phyloP scores from a whole-genome alignment of 2,797 vertebrate species.

The Alfaro cultratus region DNA sequence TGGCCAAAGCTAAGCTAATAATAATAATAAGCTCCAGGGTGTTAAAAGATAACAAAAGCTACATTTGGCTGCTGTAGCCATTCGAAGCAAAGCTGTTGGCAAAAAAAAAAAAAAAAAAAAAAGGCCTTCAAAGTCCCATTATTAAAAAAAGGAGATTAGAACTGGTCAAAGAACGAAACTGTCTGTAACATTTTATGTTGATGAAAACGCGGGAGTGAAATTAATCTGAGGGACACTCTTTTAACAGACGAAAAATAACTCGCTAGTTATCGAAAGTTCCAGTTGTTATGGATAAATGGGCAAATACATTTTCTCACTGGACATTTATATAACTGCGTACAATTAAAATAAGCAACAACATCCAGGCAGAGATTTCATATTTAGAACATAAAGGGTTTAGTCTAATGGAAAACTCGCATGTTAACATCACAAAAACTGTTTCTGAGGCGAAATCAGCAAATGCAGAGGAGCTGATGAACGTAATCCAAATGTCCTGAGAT shows the following conservation, averaged over 20 bases:
- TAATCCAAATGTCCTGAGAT: background rate
- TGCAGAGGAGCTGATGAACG: background rate
- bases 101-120: background rate
- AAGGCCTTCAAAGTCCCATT: background rate
- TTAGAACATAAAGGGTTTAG: background rate
- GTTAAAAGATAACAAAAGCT: background rate
- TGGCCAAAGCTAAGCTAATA: background rate
- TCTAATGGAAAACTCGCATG: background rate
- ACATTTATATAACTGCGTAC: too few species aligned
- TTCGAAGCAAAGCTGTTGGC: background rate
- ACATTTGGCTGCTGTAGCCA: background rate
- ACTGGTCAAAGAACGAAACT: background rate
- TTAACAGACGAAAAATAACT: too few species aligned
- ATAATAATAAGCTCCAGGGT: background rate
- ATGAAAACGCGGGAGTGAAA: background rate
- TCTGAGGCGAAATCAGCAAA: background rate
- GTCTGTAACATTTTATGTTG: background rate
- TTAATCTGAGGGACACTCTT: too few species aligned
- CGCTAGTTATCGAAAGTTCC: too few species aligned
- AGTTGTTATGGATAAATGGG: too few species aligned
- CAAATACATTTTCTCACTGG: too few species aligned
- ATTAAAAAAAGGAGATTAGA: background rate
- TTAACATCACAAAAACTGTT: background rate
- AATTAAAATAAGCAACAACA: too few species aligned
- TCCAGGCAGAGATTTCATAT: too few species aligned